Evolutionary conservation across 1,140 invertebrate species (phyloP).

Genomic region (Achroia grisella): DNA sequence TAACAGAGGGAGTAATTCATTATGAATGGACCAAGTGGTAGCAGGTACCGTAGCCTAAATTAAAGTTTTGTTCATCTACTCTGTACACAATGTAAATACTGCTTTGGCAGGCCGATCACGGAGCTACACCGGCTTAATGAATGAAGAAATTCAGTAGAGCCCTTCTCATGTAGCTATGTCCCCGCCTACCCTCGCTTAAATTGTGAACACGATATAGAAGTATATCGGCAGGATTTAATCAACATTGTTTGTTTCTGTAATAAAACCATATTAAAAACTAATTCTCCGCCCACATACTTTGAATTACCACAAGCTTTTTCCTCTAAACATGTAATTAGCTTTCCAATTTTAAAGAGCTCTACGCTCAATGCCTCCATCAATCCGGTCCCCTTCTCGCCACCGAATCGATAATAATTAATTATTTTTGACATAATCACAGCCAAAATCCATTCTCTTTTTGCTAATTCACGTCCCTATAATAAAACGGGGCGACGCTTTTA

Average conservation of each 20-base stretch:
- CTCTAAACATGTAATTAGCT: slow-evolving; percentile 62
- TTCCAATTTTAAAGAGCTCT: slow-evolving; percentile 65
- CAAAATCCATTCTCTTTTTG: slow-evolving; percentile 75
- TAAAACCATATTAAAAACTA: too few species aligned
- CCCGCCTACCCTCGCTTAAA: slow-evolving; percentile 19
- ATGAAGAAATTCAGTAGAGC: slow-evolving; percentile 49
- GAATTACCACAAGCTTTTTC: slow-evolving; percentile 19
- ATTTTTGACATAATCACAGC: slow-evolving; percentile 75
- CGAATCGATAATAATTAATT: slow-evolving; percentile 76
- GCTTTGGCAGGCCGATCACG: slow-evolving; percentile 56
- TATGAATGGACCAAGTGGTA: slow-evolving; percentile 42
- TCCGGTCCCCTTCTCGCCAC: slow-evolving; percentile 48
- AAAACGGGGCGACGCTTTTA: slow-evolving; percentile 65
- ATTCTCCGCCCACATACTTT: too few species aligned
- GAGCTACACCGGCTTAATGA: slow-evolving; percentile 47
- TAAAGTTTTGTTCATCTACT: slow-evolving; percentile 56
- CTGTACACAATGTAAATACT: slow-evolving; percentile 40
- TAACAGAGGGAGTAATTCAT: slow-evolving; percentile 62
- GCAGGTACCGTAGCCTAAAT: slow-evolving; percentile 51
- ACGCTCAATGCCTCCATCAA: slow-evolving; percentile 52
- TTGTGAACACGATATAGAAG: slow-evolving; percentile 18
- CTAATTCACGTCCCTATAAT: slow-evolving; percentile 73
- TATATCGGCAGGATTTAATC: slow-evolving; percentile 6
- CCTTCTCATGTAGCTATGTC: slow-evolving; percentile 23
- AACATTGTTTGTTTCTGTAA: too few species aligned